Evolutionary conservation across 2,113 vertebrate genomes (phyloP).

Genomic region (Tragelaphus scriptus): DNA sequence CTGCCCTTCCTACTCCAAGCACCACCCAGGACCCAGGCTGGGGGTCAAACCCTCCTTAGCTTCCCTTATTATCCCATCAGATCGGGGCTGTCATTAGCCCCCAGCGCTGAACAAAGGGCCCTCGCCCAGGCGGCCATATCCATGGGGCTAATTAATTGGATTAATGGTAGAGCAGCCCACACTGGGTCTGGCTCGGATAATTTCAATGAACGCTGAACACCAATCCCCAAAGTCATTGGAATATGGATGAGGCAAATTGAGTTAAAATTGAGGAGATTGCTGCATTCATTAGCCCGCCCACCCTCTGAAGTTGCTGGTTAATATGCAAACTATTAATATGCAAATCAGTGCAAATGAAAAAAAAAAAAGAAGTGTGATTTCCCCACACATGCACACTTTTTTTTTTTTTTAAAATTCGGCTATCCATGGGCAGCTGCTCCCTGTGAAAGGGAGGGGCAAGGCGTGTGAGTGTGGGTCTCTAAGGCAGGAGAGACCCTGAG

Average conservation of each 20-base stretch:
- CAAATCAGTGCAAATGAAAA: constrained; percentile 92
- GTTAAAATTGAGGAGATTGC: constrained; percentile 95
- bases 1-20: constrained; percentile 1
- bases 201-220: constrained; percentile 92
- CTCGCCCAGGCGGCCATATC: constrained; percentile 89
- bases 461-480: background rate
- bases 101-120: constrained; percentile 87
- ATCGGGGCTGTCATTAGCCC: constrained; percentile 78
- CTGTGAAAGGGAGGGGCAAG: constrained; percentile 41
- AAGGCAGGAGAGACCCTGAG: background rate
- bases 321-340: constrained; percentile 99
- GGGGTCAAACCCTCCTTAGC: constrained; percentile 79
- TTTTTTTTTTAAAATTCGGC: constrained; percentile 82
- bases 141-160: constrained; percentile 98
- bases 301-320: constrained; percentile 96
- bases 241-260: constrained; percentile 99
- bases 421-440: constrained; percentile 86
- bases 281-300: constrained; percentile 97
- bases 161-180: constrained; percentile 95
- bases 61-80: constrained; percentile 77
- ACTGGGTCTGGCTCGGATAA: constrained; percentile 88
- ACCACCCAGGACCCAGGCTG: constrained; percentile 42
- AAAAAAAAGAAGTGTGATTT: constrained; percentile 79
- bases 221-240: constrained; percentile 90
- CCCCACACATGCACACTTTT: background rate